Evolutionary conservation across 2,797 vertebrate species (phyloP).

Genomic region (Hoplostethus atlanticus): DNA sequence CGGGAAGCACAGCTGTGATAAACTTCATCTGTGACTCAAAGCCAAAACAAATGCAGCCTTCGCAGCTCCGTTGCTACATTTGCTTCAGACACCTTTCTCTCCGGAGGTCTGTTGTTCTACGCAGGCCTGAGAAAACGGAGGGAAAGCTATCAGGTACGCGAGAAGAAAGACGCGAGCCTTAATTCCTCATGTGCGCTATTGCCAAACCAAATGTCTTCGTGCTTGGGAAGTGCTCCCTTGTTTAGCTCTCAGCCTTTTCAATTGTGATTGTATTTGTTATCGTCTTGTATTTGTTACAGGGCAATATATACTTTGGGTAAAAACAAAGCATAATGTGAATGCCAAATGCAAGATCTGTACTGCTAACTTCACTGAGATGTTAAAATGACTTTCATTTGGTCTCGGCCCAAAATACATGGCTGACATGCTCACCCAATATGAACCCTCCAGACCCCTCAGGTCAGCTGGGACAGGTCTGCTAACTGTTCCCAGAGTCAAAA

Average conservation of each 20-base stretch:
- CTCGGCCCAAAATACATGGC: too few species aligned
- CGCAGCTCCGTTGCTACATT: background rate
- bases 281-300: conserved; percentile 35
- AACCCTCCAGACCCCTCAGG: too few species aligned
- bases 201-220: conserved; percentile 79
- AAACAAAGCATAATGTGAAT: conserved; percentile 47
- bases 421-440: too few species aligned
- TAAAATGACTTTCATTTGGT: conserved; percentile 1
- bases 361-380: conserved; percentile 1
- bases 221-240: conserved; percentile 68
- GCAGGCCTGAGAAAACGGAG: conserved; percentile 63
- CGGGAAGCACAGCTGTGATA: conserved; percentile 43
- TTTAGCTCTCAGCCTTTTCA: conserved; percentile 54
- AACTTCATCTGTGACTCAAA: conserved; percentile 29
- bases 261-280: conserved; percentile 61
- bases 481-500: too few species aligned
- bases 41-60: conserved; percentile 51
- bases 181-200: conserved; percentile 64
- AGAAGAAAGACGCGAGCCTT: conserved; percentile 45
- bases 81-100: conserved; percentile 19
- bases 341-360: conserved; percentile 19
- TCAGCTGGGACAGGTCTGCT: too few species aligned
- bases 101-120: conserved; percentile 60
- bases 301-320: conserved; percentile 36
- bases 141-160: conserved; percentile 60